Evolutionary conservation across 2,888 invertebrate species (phyloP).

Genomic region (Sympetrum striolatum): DNA sequence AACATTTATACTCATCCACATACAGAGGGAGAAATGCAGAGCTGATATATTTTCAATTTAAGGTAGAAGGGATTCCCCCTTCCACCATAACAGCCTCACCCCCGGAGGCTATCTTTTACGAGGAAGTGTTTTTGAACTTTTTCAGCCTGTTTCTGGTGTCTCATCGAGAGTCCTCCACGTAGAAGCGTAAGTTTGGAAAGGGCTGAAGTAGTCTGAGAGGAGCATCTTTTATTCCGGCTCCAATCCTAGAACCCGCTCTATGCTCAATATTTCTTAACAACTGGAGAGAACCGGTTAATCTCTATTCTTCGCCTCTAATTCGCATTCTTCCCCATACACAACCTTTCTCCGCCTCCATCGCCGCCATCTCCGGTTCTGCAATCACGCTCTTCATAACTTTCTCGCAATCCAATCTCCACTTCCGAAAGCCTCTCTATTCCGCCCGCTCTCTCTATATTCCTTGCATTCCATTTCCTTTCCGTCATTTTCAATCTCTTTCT

Average conservation of each 20-base stretch:
- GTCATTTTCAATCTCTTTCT: no score
- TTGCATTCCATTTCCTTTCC: not conserved
- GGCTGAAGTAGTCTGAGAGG: not conserved
- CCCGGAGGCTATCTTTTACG: no score
- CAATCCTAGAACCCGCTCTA: not conserved
- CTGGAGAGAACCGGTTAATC: not conserved
- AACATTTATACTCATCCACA: no score
- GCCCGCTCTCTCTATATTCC: not conserved
- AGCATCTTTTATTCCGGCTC: not conserved
- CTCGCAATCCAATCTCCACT: not conserved
- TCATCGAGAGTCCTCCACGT: no score
- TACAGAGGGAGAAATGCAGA: no score
- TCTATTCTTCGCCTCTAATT: not conserved
- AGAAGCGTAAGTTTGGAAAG: not conserved
- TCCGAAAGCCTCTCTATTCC: not conserved
- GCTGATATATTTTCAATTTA: no score
- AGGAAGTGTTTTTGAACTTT: no score
- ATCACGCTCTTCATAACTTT: not conserved
- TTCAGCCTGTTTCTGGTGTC: no score
- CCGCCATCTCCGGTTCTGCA: not conserved
- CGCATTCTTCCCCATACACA: not conserved
- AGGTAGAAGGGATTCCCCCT: no score
- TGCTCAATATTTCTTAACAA: not conserved
- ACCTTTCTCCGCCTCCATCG: not conserved
- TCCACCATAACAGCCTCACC: no score